phyloP scores from a whole-genome alignment of 2,113 vertebrate species.

The Falco punctatus region DNA sequence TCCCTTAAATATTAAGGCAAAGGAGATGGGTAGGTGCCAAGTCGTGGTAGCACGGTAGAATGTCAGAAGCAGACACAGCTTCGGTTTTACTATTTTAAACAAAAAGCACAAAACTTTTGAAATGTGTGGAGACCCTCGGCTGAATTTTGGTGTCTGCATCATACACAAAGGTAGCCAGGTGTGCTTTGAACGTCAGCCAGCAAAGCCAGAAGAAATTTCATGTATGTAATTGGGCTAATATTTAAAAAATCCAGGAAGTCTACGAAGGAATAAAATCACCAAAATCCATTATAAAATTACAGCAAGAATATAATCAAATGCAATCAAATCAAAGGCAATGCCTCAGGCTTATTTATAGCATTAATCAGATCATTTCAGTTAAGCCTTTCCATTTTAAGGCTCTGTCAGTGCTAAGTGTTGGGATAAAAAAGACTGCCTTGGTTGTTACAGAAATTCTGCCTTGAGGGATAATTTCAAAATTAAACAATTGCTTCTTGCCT shows the following conservation, averaged over 20 bases:
- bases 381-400: conserved; percentile 31
- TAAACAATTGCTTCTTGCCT: not conserved
- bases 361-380: conserved; percentile 48
- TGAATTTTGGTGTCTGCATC: not conserved
- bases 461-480: not conserved
- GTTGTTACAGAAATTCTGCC: not conserved
- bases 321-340: conserved; percentile 15
- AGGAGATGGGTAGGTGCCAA: not conserved
- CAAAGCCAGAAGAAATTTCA: not conserved
- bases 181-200: not conserved
- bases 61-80: not conserved
- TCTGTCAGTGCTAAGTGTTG: not conserved
- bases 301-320: conserved; percentile 28
- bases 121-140: not conserved
- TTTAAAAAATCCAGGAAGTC: conserved; percentile 2
- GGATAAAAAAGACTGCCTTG: not conserved
- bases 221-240: not conserved
- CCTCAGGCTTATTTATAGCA: conserved; percentile 53
- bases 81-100: not conserved
- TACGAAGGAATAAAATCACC: conserved; percentile 4
- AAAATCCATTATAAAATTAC: conserved; percentile 34
- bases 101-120: not conserved
- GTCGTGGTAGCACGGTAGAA: not conserved
- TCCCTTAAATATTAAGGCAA: not conserved
- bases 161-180: not conserved